These are phyloP conservation scores for Egretta garzetta DNA, from an alignment of 2,113 vertebrate genomes.

Conservation along the genomic window DNA sequence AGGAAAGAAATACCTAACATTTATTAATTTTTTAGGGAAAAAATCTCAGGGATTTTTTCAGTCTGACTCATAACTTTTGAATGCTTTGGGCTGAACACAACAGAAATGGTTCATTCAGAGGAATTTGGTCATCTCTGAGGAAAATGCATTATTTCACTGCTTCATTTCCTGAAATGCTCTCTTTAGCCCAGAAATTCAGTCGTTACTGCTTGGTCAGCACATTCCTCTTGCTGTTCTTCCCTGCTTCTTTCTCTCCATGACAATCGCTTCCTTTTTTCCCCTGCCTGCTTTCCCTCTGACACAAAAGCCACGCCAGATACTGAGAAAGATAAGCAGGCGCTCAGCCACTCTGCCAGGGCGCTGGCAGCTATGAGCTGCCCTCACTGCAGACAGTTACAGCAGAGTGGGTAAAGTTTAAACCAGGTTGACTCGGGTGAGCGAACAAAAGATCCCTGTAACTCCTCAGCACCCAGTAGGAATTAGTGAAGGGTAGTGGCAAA, in stretches of 20 bases:
- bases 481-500: not conserved
- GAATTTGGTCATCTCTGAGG: not conserved
- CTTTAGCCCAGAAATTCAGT: conserved; percentile 18
- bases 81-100: not conserved
- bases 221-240: conserved; percentile 20
- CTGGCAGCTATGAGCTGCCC: not conserved
- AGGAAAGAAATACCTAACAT: not conserved
- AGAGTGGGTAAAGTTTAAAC: not conserved
- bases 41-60: not conserved
- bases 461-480: not conserved
- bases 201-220: not conserved
- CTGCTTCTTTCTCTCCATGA: not conserved
- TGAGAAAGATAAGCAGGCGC: conserved; percentile 22
- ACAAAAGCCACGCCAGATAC: conserved; percentile 48
- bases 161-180: conserved; percentile 24
- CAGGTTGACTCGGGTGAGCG: not conserved
- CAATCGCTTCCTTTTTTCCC: not conserved
- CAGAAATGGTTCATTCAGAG: not conserved
- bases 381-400: not conserved
- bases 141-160: not conserved
- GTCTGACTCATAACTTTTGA: not conserved
- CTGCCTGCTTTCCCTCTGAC: conserved; percentile 50
- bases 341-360: not conserved
- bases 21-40: not conserved
- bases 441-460: not conserved